These are phyloP conservation scores for Micrasema minimum DNA, from an alignment of 1,140 invertebrate species.

Conservation along the genomic window DNA sequence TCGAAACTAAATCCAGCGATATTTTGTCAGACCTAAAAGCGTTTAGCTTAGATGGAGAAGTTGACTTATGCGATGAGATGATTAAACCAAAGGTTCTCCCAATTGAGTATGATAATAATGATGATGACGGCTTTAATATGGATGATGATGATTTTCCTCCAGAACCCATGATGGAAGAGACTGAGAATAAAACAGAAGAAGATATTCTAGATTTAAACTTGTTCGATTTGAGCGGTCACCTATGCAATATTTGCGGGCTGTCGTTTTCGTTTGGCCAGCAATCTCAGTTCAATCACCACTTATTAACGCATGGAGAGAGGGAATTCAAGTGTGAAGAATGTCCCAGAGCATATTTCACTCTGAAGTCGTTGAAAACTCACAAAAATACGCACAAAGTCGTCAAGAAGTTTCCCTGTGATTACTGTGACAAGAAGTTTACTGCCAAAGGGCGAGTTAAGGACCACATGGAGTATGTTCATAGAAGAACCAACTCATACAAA, in stretches of 20 bases:
- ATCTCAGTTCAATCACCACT: constrained; percentile 2
- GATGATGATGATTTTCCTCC: not conserved
- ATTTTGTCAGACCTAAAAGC: not conserved
- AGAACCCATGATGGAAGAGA: not conserved
- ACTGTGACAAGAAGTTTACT: constrained; percentile 24
- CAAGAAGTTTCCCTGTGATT: constrained; percentile 19
- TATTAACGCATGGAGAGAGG: constrained; percentile 17
- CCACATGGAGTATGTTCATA: constrained; percentile 18
- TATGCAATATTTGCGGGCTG: constrained; percentile 22
- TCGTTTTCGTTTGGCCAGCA: not conserved
- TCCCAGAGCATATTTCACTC: constrained; percentile 12
- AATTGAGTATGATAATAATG: constrained; percentile 6
- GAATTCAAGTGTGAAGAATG: constrained; percentile 18
- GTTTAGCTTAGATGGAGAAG: not conserved
- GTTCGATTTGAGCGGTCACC: constrained; percentile 8
- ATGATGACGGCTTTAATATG: not conserved
- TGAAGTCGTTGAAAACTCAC: constrained; percentile 6
- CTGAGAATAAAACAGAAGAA: not conserved
- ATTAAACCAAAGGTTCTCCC: not conserved
- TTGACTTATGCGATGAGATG: not conserved
- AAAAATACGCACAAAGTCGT: constrained; percentile 1
- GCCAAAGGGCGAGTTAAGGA: constrained; percentile 12
- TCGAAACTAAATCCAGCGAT: not conserved
- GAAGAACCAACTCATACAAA: not conserved
- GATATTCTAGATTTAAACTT: constrained; percentile 7